Conservation (phyloP, 2,797 vertebrate genomes). For the Hemitrygon akajei region DNA sequence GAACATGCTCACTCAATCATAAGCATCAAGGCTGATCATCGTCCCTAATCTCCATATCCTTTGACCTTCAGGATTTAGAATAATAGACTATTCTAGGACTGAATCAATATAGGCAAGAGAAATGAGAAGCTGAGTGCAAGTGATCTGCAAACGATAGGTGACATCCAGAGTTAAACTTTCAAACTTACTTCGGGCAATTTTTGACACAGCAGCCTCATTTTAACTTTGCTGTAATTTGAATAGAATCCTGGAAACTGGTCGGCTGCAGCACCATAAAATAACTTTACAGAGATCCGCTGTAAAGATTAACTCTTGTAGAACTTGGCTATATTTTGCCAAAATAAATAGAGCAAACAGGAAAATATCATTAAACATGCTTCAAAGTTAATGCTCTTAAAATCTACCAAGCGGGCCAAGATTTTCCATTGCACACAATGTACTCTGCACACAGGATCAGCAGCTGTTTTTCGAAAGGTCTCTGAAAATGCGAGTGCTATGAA, state of each 20-base stretch:
- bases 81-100: background rate
- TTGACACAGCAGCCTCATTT: slow-evolving; percentile 2
- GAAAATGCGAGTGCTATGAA: background rate
- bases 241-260: background rate
- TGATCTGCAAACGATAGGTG: background rate
- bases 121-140: background rate
- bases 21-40: background rate
- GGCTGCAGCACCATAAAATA: background rate
- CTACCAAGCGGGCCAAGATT: background rate
- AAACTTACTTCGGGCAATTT: background rate
- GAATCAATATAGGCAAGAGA: background rate
- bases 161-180: background rate
- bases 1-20: background rate
- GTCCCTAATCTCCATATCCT: background rate
- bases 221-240: background rate
- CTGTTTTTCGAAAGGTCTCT: background rate
- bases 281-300: background rate
- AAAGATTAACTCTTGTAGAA: slow-evolving; percentile 11
- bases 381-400: slow-evolving; percentile 12
- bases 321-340: slow-evolving; percentile 6
- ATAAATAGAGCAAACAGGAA: slow-evolving; percentile 25
- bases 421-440: background rate
- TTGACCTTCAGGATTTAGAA: background rate
- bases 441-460: slow-evolving; percentile 1
- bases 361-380: slow-evolving; percentile 34